A percentile compares a stretch with the other conserved stretches of the same genome.
Conservation (phyloP, 2,797 vertebrate genomes). For the Rhinatrema bivittatum region DNA sequence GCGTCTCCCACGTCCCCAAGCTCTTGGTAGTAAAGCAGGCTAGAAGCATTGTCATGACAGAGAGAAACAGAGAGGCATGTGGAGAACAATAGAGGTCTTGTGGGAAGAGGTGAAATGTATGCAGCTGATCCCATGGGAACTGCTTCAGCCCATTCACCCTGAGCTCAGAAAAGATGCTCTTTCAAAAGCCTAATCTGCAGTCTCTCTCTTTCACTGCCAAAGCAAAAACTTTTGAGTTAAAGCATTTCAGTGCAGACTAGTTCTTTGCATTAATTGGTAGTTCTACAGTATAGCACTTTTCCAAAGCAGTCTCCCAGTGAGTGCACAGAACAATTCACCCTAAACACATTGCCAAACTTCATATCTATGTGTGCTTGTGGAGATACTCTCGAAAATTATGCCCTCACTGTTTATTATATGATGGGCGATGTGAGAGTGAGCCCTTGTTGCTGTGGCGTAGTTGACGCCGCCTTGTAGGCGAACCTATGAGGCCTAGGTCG, state of each 20-base stretch:
- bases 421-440: too few relatives aligned
- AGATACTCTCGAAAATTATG: too few relatives aligned
- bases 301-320: slow-evolving; percentile 6
- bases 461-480: too few relatives aligned
- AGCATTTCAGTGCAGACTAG: slow-evolving; percentile 10
- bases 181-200: slow-evolving; percentile 49
- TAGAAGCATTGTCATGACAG: slow-evolving; percentile 25
- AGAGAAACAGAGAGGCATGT: slow-evolving; percentile 2
- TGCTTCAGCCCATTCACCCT: slow-evolving; percentile 27
- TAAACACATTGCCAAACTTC: background rate
- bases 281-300: slow-evolving; percentile 6
- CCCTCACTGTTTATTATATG: too few relatives aligned
- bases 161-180: slow-evolving; percentile 52
- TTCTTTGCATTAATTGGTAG: slow-evolving; percentile 1
- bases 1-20: too few relatives aligned
- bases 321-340: background rate
- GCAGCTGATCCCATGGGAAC: slow-evolving; percentile 47
- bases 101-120: slow-evolving; percentile 37
- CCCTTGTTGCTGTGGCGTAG: too few relatives aligned
- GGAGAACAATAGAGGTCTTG: slow-evolving; percentile 44
- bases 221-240: slow-evolving; percentile 36
- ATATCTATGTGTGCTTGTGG: background rate
- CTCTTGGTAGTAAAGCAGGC: too few relatives aligned
- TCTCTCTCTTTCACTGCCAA: slow-evolving; percentile 42
- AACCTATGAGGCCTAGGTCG: too few relatives aligned